These are phyloP conservation scores for Pristionchus entomophagus DNA, from an alignment of 2,888 invertebrate species.

Conservation along the genomic window DNA sequence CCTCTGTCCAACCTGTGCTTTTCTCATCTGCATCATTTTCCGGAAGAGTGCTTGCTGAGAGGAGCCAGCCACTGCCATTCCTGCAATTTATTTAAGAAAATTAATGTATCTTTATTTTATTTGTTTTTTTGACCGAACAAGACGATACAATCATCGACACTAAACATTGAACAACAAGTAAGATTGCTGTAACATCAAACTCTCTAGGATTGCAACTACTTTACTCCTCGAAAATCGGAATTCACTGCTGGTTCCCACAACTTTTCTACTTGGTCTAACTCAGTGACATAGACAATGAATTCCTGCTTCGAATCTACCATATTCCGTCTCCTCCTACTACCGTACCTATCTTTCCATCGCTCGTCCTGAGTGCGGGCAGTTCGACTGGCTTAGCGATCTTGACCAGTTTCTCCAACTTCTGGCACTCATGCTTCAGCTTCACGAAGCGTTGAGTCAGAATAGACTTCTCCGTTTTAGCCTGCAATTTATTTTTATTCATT, in stretches of 20 bases:
- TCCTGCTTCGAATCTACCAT: no score
- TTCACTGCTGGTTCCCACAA: neutral
- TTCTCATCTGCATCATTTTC: slow-evolving; percentile 59
- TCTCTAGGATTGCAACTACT: no score
- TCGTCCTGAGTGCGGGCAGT: slow-evolving; percentile 52
- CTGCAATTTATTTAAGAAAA: no score
- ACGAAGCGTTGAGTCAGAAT: slow-evolving; percentile 63
- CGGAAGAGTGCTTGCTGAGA: slow-evolving; percentile 59
- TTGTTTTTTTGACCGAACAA: no score
- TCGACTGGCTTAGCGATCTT: slow-evolving; percentile 66
- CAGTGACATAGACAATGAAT: neutral
- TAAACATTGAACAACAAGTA: neutral
- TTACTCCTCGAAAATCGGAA: no score
- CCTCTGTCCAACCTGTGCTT: slow-evolving; percentile 40
- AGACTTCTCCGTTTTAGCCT: slow-evolving; percentile 67
- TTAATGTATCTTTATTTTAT: neutral
- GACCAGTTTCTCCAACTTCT: slow-evolving; percentile 63
- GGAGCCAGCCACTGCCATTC: slow-evolving; percentile 27
- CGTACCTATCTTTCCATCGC: slow-evolving; percentile 33
- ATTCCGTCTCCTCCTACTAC: no score
- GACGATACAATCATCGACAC: neutral
- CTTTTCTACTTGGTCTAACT: neutral
- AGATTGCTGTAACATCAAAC: neutral
- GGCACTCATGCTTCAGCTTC: slow-evolving; percentile 59
- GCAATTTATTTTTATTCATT: neutral